Evolutionary conservation across 2,797 vertebrate species (phyloP), one percentile per base, ranked within the genome.

Genomic region (Lepidocolaptes lacrymiger): DNA sequence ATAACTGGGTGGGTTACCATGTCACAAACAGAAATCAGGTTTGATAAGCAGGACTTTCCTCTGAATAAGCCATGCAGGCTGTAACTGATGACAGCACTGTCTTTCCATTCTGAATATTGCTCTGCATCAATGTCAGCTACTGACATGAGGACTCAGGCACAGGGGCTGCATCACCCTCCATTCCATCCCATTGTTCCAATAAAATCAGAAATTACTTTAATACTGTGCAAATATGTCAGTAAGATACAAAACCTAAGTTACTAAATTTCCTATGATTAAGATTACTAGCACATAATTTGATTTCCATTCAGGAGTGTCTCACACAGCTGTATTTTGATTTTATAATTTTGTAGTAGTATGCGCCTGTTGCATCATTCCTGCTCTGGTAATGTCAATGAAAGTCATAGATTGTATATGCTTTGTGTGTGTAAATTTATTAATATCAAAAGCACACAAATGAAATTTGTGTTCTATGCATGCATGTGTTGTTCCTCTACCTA

Each of bases 211-310:
- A 75, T 88, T 71, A 64, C 15, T 77, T 89, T 59, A 91, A 69
- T 75, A 83, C 17, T 54, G 6, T 68, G 17, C 37, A 93, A 85
- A 77, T 13, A 15, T 24, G 59, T 69, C 64, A 64, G 24, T 85
- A 85, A 28, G 24, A 86, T 61, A 63, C 12, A 66, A 88, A 89
- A 78, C 39, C 91, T 68, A 93, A 72, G 54, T 49, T 84, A 61
- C 46, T 81, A 67, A 41, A 77, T 77, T 93, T 95, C n/a, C 56
- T 61, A 37, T 85, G 72, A 46, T 85, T 79, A 88, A 89, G 49
- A 44, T 81, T 85, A 81, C 76, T 76, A 84, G 56, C 34, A 82
- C 18, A 41, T 90, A 5, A 86, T 80, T 96, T 95, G 23, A 36
- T 26, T 54, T 95, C 41, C 46, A 76, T 49, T 66, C 69, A 68